Base-by-base conservation (phyloP, 2,797 vertebrate species). In the Scolopax bukidnonensis region DNA sequence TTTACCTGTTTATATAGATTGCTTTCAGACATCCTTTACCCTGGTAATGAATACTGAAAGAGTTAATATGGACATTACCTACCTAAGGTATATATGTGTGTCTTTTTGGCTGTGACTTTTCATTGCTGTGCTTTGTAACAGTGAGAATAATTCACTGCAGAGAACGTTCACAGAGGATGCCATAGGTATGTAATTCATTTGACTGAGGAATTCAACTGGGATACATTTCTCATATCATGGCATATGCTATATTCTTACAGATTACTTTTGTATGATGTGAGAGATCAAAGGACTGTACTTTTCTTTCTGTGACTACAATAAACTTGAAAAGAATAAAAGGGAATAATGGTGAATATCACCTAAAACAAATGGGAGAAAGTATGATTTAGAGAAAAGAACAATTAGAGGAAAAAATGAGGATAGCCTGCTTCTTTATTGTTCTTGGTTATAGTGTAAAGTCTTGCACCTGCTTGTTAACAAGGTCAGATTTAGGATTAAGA, bases 381-480 rank as follows among this genome's bases (percentile, higher is more conserved):
- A 48, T 8, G 12, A 81, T 96, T 80, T 84, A 57, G 28, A 78
- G 83, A 53, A 82, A 79, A 74, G 56, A 91, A 77, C 48, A 89
- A 69, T 61, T 76, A 78, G 27, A 91, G 21, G 21, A 56, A 88
- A 90, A 84, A 89, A 51, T 64, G 30, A 61, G 61, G 61, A 91
- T 56, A 87, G 36, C 30, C 51, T 87, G 41, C 59, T 67, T 95
- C 87, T 93, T 95, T 96, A 27, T 69, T 89, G 65, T 91, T 94
- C 75, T 77, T 89, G 53, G 40, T 88, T 94, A 76, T 47, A 53
- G 86, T 80, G 92, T 92, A 93, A 97, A 92, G 89, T 70, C 43
- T 87, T 95, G 75, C 89, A 97, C 96, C 91, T 98, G 96, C 83
- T 90, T 95, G 87, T 97, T 97, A 97, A 87, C 56, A 74, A 91